Evolutionary conservation across 2,113 vertebrate genomes (phyloP).

Genomic region (Neoarius graeffei): DNA sequence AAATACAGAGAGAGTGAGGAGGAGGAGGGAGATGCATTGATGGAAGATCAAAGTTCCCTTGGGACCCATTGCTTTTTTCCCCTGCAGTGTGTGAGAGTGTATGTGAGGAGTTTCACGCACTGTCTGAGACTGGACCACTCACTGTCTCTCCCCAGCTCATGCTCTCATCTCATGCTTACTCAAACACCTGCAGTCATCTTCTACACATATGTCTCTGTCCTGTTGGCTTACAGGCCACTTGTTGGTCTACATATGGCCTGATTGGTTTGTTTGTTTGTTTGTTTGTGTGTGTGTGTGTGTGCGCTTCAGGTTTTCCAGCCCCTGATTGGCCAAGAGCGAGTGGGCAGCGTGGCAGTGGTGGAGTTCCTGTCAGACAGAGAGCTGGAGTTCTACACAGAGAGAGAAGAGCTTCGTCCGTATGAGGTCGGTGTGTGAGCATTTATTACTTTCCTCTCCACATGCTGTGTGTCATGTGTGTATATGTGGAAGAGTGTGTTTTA

Average conservation of each 20-base stretch:
- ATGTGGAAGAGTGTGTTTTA: not conserved
- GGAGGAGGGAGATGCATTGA: constrained; percentile 1
- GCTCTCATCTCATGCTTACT: not conserved
- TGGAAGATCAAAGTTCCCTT: constrained; percentile 26
- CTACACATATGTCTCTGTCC: not conserved
- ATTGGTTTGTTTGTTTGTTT: not conserved
- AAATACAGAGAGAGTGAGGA: not conserved
- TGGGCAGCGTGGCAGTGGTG: constrained; percentile 46
- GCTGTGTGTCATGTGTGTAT: not conserved
- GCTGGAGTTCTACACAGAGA: constrained; percentile 51
- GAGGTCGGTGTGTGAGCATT: constrained; percentile 41
- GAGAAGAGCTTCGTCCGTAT: constrained; percentile 38
- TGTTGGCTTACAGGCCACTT: not conserved
- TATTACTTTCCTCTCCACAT: not conserved
- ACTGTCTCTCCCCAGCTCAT: not conserved
- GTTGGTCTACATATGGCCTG: not conserved
- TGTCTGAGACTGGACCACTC: not conserved
- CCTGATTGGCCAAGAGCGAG: constrained; percentile 43
- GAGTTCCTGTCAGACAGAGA: constrained; percentile 55
- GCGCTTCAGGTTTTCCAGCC: constrained; percentile 46
- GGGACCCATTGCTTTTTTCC: constrained; percentile 1
- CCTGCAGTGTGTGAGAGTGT: not conserved
- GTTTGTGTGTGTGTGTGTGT: constrained; percentile 7
- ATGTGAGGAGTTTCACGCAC: not conserved
- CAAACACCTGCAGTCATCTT: not conserved